Percentiles rank a stretch among this genome's conserved stretches.
These are phyloP conservation scores for Tipula confusa DNA, from an alignment of 2,888 invertebrate species.

Conservation along the genomic window DNA sequence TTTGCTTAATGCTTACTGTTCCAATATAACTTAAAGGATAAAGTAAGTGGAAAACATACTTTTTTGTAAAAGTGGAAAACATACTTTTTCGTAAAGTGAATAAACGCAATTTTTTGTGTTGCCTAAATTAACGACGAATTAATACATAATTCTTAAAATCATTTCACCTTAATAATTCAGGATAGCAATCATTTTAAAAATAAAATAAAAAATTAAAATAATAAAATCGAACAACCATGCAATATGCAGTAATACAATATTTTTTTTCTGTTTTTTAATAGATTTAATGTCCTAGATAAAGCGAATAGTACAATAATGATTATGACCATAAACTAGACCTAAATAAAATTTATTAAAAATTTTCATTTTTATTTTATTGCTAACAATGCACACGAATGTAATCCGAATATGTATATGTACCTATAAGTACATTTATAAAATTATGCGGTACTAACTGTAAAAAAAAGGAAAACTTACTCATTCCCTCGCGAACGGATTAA, in stretches of 20 bases:
- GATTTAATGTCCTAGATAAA: neutral
- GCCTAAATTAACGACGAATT: too few relatives aligned
- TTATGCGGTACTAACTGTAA: neutral
- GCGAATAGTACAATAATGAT: neutral
- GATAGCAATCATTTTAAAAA: neutral
- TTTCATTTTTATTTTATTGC: neutral
- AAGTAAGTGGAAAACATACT: too few relatives aligned
- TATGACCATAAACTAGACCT: conserved; percentile 25
- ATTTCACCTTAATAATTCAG: neutral
- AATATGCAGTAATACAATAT: neutral
- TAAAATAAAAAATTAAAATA: neutral
- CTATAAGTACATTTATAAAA: neutral
- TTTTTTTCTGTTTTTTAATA: neutral
- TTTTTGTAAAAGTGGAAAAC: too few relatives aligned
- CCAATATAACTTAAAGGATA: too few relatives aligned
- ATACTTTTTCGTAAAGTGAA: too few relatives aligned
- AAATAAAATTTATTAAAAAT: neutral
- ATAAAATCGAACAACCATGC: neutral
- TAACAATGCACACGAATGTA: neutral
- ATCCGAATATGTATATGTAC: neutral
- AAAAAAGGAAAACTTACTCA: conserved; percentile 44
- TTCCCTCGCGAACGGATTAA: conserved; percentile 47
- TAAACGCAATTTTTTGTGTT: too few relatives aligned
- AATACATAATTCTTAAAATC: too few relatives aligned
- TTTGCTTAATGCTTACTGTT: too few relatives aligned